A percentile compares a stretch with the other conserved stretches of the same genome.
Evolutionary conservation across 2,113 vertebrate species (phyloP).

Genomic region (Typhlomys cinereus): DNA sequence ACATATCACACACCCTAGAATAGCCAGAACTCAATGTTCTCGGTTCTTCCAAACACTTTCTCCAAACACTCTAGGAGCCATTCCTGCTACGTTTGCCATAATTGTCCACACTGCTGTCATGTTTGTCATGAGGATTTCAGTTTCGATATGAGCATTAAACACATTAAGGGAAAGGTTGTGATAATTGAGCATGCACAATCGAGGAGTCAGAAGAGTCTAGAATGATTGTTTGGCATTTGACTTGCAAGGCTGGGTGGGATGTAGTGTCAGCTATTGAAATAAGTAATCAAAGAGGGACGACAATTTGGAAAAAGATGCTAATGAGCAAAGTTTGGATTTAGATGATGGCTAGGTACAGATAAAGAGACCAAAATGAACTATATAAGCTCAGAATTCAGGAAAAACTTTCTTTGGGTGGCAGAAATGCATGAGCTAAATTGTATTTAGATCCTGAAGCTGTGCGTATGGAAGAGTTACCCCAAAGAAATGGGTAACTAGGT

Average conservation of each 20-base stretch:
- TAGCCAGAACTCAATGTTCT: background rate
- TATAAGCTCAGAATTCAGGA: background rate
- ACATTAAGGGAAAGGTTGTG: background rate
- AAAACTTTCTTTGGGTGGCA: background rate
- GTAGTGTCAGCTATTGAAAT: background rate
- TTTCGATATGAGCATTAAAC: background rate
- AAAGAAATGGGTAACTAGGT: background rate
- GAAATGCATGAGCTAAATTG: background rate
- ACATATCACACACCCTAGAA: background rate
- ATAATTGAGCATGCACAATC: background rate
- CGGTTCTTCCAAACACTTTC: conserved; percentile 25
- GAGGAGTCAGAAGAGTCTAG: background rate
- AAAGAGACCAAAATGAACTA: background rate
- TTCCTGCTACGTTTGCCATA: background rate
- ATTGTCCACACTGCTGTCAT: background rate
- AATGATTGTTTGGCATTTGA: background rate
- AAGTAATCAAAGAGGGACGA: background rate
- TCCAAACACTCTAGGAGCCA: background rate
- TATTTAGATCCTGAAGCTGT: background rate
- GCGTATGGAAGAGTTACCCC: background rate
- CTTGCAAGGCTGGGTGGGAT: background rate
- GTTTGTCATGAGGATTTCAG: background rate
- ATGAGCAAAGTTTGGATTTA: background rate
- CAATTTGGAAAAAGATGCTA: background rate
- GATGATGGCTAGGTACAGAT: background rate